Evolutionary conservation across 2,113 vertebrate species (phyloP).

Genomic region (Laticauda colubrina): DNA sequence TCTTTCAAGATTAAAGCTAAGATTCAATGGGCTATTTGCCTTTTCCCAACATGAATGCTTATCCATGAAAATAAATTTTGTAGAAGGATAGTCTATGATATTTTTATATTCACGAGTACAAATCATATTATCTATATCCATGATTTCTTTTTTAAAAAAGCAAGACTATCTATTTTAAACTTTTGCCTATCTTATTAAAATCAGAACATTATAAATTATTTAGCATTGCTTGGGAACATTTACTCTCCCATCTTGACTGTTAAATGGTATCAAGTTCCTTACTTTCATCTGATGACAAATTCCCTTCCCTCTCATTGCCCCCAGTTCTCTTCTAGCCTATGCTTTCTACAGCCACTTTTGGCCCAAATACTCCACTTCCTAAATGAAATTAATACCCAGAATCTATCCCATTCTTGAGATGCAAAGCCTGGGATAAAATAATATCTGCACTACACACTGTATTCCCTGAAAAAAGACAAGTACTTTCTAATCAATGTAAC

Average conservation of each 20-base stretch:
- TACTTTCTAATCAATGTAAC: background rate
- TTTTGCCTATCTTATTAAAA: background rate
- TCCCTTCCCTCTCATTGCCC: background rate
- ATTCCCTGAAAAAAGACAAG: background rate
- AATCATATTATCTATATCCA: constrained; percentile 29
- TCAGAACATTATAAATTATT: constrained; percentile 1
- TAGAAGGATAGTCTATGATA: constrained; percentile 40
- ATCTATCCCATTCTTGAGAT: background rate
- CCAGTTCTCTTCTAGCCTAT: background rate
- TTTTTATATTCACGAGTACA: constrained; percentile 32
- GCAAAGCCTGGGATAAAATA: accelerated
- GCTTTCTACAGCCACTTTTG: background rate
- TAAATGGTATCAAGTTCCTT: constrained; percentile 10
- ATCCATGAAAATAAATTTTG: constrained; percentile 39
- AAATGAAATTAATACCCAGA: constrained; percentile 15
- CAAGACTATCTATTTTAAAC: constrained; percentile 16
- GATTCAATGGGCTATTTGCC: constrained; percentile 27
- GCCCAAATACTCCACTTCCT: background rate
- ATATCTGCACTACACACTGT: background rate
- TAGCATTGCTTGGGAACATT: constrained; percentile 37
- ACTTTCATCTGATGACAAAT: constrained; percentile 26
- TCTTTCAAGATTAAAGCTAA: constrained; percentile 46
- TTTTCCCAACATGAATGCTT: constrained; percentile 36
- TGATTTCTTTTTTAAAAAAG: constrained; percentile 37
- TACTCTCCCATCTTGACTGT: constrained; percentile 4